A percentile compares a stretch with the other conserved stretches of the same genome.
These are phyloP conservation scores for Synanceia verrucosa DNA, from an alignment of 2,797 vertebrate species.

Conservation along the genomic window DNA sequence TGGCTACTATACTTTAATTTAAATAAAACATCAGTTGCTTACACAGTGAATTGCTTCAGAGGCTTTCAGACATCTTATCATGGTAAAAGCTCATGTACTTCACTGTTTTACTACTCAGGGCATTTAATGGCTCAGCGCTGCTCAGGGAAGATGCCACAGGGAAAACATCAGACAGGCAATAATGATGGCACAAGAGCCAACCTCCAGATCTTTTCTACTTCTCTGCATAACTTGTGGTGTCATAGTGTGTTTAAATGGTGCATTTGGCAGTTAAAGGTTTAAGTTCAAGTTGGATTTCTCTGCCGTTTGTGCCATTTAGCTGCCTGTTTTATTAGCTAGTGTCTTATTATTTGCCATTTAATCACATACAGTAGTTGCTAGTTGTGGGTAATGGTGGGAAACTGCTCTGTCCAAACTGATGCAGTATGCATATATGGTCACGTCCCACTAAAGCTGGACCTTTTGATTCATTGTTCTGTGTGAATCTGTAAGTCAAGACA, in stretches of 20 bases:
- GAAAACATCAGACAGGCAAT: slow-evolving; percentile 15
- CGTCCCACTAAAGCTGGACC: no score
- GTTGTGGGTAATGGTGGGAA: background rate
- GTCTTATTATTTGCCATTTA: background rate
- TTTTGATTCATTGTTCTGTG: background rate
- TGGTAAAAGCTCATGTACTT: slow-evolving; percentile 3
- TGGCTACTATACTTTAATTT: slow-evolving; percentile 34
- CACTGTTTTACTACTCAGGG: slow-evolving; percentile 12
- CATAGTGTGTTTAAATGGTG: background rate
- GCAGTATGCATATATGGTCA: no score
- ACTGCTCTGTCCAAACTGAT: background rate
- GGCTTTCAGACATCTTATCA: slow-evolving; percentile 35
- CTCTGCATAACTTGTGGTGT: background rate
- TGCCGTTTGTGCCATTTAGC: background rate
- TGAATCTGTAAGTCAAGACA: background rate
- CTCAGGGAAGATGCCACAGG: background rate
- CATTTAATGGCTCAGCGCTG: background rate
- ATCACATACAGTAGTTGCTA: background rate
- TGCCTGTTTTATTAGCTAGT: background rate
- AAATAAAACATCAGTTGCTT: slow-evolving; percentile 47
- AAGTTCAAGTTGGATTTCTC: background rate
- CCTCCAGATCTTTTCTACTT: slow-evolving; percentile 12
- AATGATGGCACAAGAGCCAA: background rate
- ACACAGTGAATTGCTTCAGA: slow-evolving; percentile 36
- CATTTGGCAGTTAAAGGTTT: background rate